Evolutionary conservation across 1,140 invertebrate species (phyloP).

Genomic region (Drosophila leontia): DNA sequence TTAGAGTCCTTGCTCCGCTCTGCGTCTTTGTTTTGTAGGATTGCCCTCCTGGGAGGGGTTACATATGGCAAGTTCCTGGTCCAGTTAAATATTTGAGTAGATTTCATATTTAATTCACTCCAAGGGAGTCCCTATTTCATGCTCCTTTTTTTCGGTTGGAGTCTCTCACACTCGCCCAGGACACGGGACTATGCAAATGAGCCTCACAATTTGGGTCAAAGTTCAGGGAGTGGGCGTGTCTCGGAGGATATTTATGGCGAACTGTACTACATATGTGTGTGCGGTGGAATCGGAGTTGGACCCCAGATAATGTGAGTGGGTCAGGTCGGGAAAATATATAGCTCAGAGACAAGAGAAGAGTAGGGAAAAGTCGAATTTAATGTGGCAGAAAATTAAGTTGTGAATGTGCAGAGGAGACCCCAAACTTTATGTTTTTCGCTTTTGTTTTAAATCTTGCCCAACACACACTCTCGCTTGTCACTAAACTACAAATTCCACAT

Average conservation of each 20-base stretch:
- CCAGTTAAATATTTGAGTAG: constrained; percentile 73
- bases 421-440: not conserved
- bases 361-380: constrained; percentile 26
- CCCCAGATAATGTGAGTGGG: constrained; percentile 41
- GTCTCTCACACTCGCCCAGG: constrained; percentile 8
- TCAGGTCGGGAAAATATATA: constrained; percentile 34
- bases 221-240: constrained; percentile 64
- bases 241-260: constrained; percentile 61
- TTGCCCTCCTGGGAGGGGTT: constrained; percentile 41
- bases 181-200: constrained; percentile 66
- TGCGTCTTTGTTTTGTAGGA: constrained; percentile 36
- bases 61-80: constrained; percentile 4
- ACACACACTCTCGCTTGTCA: constrained; percentile 18
- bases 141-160: constrained; percentile 14
- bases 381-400: constrained; percentile 43
- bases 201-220: constrained; percentile 69
- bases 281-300: constrained; percentile 12
- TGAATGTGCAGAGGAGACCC: constrained; percentile 1
- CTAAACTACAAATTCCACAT: constrained; percentile 38
- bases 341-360: not conserved
- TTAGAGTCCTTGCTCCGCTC: constrained; percentile 53
- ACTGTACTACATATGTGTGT: constrained; percentile 4
- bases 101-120: constrained; percentile 76
- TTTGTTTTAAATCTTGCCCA: constrained; percentile 11
- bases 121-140: constrained; percentile 44